Base-by-base conservation (phyloP, 2,797 vertebrate species). In the Notolepis coatsorum region DNA sequence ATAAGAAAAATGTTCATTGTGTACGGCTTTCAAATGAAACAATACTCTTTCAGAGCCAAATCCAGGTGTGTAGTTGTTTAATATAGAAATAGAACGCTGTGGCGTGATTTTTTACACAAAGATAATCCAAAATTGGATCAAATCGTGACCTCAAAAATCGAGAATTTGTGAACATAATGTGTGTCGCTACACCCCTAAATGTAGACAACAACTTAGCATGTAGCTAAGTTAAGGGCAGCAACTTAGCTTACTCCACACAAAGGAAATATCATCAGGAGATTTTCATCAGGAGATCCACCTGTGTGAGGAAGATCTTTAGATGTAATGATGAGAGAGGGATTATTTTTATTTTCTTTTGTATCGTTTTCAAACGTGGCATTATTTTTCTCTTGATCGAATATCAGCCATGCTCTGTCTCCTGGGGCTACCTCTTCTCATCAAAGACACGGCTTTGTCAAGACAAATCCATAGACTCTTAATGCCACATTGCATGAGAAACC, bases 281-380 rank as follows among this genome's bases (percentile, higher is more conserved):
- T n/a, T n/a, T n/a, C n/a, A n/a, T n/a, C 65, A 75, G 43, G 21
- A 61, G 75, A 73, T 65, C 55, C 12, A 68, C 53, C 68, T 84
- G 66, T 73, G 52, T 65, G 77, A 63, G 85, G 89, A 89, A 87
- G 81, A 70, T 78, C 81, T 86, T 89, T 81, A 84, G 73, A 87
- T 85, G 65, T 84, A 84, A 86, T 88, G 71, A 89, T 89, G 83
- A 87, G 77, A 84, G 54, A 48, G 42, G 77, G 49, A 64, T 74
- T 77, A 61, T 85, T 87, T 85, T 84, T 82, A 85, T 89, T 90
- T 81, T 85, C 86, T 89, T 85, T 87, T 85, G 82, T 82, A 85
- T 89, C 89, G 82, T 85, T 87, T 89, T 82, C 75, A 72, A 87
- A 77, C 70, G 76, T n/a, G 68, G 63, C 78, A 66, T 82, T 77